These are phyloP conservation scores for Cosmopolites sordidus DNA, from an alignment of 2,888 invertebrate genomes.

Conservation along the genomic window DNA sequence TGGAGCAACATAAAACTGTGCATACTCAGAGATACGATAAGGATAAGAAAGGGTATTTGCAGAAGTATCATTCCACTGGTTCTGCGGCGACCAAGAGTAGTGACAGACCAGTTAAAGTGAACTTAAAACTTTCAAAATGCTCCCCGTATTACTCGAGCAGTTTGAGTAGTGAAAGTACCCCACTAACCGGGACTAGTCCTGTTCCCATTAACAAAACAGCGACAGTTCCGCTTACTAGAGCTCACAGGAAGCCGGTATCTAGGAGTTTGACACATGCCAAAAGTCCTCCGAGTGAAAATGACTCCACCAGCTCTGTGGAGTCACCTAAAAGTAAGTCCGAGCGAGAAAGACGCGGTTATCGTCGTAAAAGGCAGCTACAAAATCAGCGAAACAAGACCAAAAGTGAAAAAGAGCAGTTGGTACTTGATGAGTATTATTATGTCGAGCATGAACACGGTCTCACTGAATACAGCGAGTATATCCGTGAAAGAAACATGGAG, in stretches of 20 bases:
- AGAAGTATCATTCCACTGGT: slow-evolving; percentile 36
- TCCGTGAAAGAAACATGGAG: slow-evolving; percentile 42
- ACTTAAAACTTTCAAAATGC: slow-evolving; percentile 60
- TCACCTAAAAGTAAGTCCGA: slow-evolving; percentile 57
- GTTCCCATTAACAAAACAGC: slow-evolving; percentile 61
- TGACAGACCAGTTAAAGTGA: slow-evolving; percentile 48
- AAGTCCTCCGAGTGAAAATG: slow-evolving; percentile 71
- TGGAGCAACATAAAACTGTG: slow-evolving; percentile 47
- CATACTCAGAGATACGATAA: slow-evolving; percentile 45
- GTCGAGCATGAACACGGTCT: slow-evolving; percentile 40
- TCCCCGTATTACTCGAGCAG: slow-evolving; percentile 74
- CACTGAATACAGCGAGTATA: slow-evolving; percentile 43
- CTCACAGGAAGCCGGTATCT: slow-evolving; percentile 52
- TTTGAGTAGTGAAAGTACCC: slow-evolving; percentile 69
- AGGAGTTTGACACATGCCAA: slow-evolving; percentile 60
- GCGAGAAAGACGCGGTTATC: slow-evolving; percentile 60
- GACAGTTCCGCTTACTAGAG: slow-evolving; percentile 46
- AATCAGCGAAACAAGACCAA: slow-evolving; percentile 53
- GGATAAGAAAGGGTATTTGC: slow-evolving; percentile 43
- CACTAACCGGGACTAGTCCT: slow-evolving; percentile 56
- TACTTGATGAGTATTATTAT: slow-evolving; percentile 45
- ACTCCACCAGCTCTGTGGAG: slow-evolving; percentile 69
- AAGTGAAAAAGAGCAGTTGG: slow-evolving; percentile 50
- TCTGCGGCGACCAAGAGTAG: slow-evolving; percentile 38
- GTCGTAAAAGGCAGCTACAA: slow-evolving; percentile 61